phyloP scores from a whole-genome alignment of 1,140 invertebrate genomes.

The Camponotus vicinus region DNA sequence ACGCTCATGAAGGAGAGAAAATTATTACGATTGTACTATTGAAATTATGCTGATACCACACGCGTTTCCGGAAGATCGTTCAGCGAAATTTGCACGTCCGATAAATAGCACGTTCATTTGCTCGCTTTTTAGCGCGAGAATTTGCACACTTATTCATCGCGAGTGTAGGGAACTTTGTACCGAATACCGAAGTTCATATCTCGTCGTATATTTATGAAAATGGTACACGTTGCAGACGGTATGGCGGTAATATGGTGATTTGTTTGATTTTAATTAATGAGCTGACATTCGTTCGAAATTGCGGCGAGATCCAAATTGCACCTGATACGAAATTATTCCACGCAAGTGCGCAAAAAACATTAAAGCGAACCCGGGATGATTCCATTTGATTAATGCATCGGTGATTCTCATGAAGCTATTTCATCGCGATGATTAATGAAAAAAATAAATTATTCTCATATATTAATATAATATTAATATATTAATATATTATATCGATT shows the following conservation, averaged over 20 bases:
- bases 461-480: background rate
- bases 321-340: slow-evolving; percentile 35
- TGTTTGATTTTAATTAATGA: slow-evolving; percentile 57
- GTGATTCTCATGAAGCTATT: background rate
- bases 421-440: background rate
- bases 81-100: slow-evolving; percentile 13
- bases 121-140: slow-evolving; percentile 15
- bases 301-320: slow-evolving; percentile 31
- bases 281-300: slow-evolving; percentile 29
- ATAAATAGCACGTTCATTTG: slow-evolving; percentile 19
- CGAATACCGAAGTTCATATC: slow-evolving; percentile 20
- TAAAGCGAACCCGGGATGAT: background rate
- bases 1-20: slow-evolving; percentile 14
- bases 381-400: background rate
- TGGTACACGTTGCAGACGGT: background rate
- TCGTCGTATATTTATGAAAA: slow-evolving; percentile 32
- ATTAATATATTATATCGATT: slow-evolving; percentile 3
- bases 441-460: background rate
- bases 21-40: slow-evolving; percentile 14
- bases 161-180: background rate
- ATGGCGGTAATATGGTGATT: background rate
- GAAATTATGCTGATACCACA: slow-evolving; percentile 10
- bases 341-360: slow-evolving; percentile 4
- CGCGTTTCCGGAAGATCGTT: background rate
- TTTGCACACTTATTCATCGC: background rate